These are phyloP conservation scores for Cynodonichthys magdalenae DNA, from an alignment of 2,797 vertebrate genomes.

Conservation along the genomic window DNA sequence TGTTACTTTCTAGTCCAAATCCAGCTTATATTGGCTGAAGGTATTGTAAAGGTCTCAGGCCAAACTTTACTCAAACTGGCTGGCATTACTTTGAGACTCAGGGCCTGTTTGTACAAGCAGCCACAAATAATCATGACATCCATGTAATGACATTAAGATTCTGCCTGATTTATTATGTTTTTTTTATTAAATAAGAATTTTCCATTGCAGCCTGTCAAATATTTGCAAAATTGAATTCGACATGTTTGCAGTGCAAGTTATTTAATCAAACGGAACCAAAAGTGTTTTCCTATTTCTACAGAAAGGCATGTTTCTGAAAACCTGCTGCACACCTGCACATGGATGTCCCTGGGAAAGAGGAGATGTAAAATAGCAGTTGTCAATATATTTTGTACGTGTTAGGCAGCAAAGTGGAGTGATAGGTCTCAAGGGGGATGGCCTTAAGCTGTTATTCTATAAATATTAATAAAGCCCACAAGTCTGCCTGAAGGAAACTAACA, in stretches of 20 bases:
- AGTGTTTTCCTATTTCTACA: constrained; percentile 47
- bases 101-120: constrained; percentile 4
- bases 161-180: not conserved
- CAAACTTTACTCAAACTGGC: constrained; percentile 30
- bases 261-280: constrained; percentile 33
- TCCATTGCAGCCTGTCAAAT: constrained; percentile 13
- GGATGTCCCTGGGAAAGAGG: constrained; percentile 42
- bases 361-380: constrained; percentile 72
- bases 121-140: constrained; percentile 38
- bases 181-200: constrained; percentile 16
- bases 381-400: constrained; percentile 83
- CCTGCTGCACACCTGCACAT: constrained; percentile 37
- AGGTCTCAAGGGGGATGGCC: constrained; percentile 81
- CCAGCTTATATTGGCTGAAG: constrained; percentile 11
- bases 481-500: constrained; percentile 81
- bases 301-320: constrained; percentile 54
- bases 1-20: constrained; percentile 22
- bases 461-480: constrained; percentile 82
- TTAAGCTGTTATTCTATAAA: constrained; percentile 83
- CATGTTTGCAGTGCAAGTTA: constrained; percentile 10
- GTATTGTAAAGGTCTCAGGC: constrained; percentile 2
- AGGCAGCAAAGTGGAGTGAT: constrained; percentile 75
- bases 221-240: constrained; percentile 1
- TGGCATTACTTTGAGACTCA: constrained; percentile 23
- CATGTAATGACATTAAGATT: constrained; percentile 36